A percentile compares a stretch with the other conserved stretches of the same genome.
phyloP scores from a whole-genome alignment of 2,113 vertebrate species.

The Aplodontia rufa region DNA sequence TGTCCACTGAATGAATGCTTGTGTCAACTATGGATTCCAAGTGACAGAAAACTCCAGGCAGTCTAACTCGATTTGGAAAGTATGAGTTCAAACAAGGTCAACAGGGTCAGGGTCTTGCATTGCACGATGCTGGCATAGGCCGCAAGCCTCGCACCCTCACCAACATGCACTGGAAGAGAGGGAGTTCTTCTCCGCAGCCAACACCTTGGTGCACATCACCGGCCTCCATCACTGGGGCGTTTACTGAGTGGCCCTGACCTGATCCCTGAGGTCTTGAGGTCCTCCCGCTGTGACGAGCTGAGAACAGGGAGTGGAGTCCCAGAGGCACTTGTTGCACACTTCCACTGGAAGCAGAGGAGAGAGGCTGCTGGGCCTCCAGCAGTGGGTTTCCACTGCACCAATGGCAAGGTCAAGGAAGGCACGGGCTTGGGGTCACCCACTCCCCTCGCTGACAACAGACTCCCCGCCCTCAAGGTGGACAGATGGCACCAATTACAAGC shows the following conservation, averaged over 20 bases:
- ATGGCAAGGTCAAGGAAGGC: not conserved
- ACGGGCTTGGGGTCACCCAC: not conserved
- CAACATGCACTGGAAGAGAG: not conserved
- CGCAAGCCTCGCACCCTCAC: accelerated
- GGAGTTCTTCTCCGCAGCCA: not conserved
- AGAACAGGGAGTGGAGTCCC: not conserved
- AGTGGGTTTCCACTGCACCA: not conserved
- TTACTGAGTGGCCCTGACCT: not conserved
- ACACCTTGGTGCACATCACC: no score
- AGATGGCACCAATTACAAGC: no score
- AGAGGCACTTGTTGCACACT: not conserved
- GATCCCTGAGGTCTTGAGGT: not conserved
- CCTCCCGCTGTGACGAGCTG: not conserved
- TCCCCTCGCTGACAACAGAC: no score
- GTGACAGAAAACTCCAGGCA: not conserved
- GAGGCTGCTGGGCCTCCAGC: accelerated
- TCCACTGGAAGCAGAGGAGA: not conserved
- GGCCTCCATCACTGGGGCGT: no score
- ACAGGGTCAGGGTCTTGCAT: not conserved
- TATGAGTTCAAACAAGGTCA: not conserved
- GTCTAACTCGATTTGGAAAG: not conserved
- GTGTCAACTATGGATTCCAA: not conserved
- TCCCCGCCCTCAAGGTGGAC: not conserved
- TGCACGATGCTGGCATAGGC: not conserved
- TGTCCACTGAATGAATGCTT: accelerated